Conservation (phyloP, 2,797 vertebrate genomes). For the Pipistrellus pygmaeus region DNA sequence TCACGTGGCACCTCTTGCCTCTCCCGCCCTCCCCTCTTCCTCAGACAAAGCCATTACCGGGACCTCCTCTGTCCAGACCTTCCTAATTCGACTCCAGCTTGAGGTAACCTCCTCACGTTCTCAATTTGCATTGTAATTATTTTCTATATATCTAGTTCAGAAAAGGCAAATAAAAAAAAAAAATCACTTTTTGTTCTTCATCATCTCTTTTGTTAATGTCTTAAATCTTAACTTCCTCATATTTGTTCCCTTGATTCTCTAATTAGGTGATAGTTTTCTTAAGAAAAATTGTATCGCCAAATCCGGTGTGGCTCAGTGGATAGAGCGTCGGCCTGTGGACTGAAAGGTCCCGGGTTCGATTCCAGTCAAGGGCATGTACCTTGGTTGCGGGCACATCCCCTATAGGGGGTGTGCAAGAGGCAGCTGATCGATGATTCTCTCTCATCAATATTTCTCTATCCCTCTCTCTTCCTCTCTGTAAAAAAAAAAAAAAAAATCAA, state of each 20-base stretch:
- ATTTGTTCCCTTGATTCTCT: neutral
- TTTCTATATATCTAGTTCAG: neutral
- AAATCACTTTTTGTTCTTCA: neutral
- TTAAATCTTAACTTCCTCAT: slow-evolving; percentile 29
- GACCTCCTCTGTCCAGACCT: neutral
- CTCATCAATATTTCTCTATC: too few relatives aligned
- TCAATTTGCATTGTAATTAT: slow-evolving; percentile 29
- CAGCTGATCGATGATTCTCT: too few relatives aligned
- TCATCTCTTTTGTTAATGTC: neutral
- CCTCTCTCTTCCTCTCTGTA: too few relatives aligned
- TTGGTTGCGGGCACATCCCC: too few relatives aligned
- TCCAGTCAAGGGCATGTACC: too few relatives aligned
- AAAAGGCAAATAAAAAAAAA: neutral
- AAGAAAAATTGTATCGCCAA: neutral
- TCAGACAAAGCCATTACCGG: neutral
- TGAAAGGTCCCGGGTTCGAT: too few relatives aligned
- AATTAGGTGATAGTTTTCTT: neutral
- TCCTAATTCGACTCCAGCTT: neutral
- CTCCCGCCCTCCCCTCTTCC: neutral
- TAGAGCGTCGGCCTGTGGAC: too few relatives aligned
- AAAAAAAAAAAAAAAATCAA: too few relatives aligned
- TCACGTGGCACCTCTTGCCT: neutral
- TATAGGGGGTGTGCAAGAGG: too few relatives aligned
- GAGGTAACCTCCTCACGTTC: neutral
- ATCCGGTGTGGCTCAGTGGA: too few relatives aligned